Evolutionary conservation across 1,140 invertebrate genomes (phyloP).

Genomic region (Drosophila sturtevanti): DNA sequence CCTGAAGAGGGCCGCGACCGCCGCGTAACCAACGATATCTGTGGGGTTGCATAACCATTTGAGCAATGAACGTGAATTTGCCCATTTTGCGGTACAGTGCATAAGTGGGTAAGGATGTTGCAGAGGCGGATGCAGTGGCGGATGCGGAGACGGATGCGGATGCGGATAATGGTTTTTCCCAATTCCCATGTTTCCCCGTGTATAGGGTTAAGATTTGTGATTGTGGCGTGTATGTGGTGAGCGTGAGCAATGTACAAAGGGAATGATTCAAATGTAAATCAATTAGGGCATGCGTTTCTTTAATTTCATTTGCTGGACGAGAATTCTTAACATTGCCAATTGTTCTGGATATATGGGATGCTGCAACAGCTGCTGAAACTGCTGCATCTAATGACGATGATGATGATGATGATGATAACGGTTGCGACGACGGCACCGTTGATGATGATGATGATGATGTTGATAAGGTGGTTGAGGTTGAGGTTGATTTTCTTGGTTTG

Average conservation of each 20-base stretch:
- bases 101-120: conserved; percentile 43
- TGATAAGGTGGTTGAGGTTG: conserved; percentile 35
- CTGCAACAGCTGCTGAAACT: no score
- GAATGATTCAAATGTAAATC: conserved; percentile 78
- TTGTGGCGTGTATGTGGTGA: conserved; percentile 77
- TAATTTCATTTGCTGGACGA: conserved; percentile 49
- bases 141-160: conserved; percentile 13
- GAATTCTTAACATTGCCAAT: conserved; percentile 1
- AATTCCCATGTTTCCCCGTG: conserved; percentile 38
- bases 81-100: conserved; percentile 76
- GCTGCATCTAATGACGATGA: conserved; percentile 16
- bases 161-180: conserved; percentile 13
- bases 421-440: conserved; percentile 34
- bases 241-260: conserved; percentile 78
- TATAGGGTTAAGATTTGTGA: conserved; percentile 78
- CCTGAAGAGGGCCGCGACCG: conserved; percentile 86
- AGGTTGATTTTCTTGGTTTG: conserved; percentile 33
- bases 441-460: conserved; percentile 10
- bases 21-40: conserved; percentile 92
- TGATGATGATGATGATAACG: conserved; percentile 34
- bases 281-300: conserved; percentile 81
- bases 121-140: conserved; percentile 35
- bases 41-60: conserved; percentile 71
- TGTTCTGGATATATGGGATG: conserved; percentile 3
- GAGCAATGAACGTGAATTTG: conserved; percentile 70